Evolutionary conservation across 2,888 invertebrate species (phyloP), one percentile per base, ranked within the genome.

Genomic region (Eulithis prunata): DNA sequence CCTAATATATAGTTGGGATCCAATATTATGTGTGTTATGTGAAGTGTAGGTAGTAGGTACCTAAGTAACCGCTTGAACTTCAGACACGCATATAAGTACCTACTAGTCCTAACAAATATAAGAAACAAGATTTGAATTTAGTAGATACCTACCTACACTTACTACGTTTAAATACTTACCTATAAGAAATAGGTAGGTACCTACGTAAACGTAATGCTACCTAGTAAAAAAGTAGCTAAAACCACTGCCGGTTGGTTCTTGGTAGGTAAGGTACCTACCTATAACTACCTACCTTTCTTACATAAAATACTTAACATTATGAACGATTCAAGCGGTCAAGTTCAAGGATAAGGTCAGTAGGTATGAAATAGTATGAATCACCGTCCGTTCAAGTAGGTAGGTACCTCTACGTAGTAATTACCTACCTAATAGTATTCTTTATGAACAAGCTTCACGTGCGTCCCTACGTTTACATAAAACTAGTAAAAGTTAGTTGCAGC

Each of bases 1-100:
- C n/a, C n/a, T n/a, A n/a, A 86, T 72, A 66, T 88, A 4, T 88
- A 43, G 57, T 38, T 55, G 10, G 46, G 11, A 32, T 32, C 13
- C 3, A 41, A 41, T 46, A n/a, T n/a, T n/a, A n/a, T n/a, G n/a
- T n/a, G 52, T 52, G 57, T 45, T 43, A 56, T n/a, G n/a, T n/a
- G n/a, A 41, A 53, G 83, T 89, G 91, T 76, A 94, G 94, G 86
- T 94, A 94, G 57, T 12, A n/a, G 12, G n/a, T n/a, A 52, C 32
- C 32, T 4, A 3, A 93, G 94, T 64, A 93, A 94, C 78, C 94
- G 74, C 94, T 94, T 72, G 91, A 92, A 86, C 78, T 85, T 86
- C 83, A 85, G 72, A 71, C 70, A 66, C 59, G 75, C 62, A 57
- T 70, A 66, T 69, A 21, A 21, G 21, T 21, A 21, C 21, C 21